phyloP scores from a whole-genome alignment of 2,113 vertebrate species.

The Solea solea region DNA sequence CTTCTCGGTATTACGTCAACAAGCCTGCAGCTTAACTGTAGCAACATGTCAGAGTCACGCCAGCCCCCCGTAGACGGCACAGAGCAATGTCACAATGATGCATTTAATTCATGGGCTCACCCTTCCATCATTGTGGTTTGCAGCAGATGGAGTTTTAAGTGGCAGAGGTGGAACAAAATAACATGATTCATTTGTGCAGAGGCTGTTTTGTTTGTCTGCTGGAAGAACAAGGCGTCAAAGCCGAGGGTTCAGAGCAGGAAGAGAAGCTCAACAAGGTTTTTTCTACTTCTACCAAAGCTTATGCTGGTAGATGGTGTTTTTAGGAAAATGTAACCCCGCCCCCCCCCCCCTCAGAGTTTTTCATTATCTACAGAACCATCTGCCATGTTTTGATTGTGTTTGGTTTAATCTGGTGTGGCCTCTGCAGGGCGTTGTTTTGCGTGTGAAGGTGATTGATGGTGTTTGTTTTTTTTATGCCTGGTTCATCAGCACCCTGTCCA shows the following conservation, averaged over 20 bases:
- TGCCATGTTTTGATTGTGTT: constrained; percentile 44
- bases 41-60: constrained; percentile 59
- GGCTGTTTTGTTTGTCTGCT: constrained; percentile 12
- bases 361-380: constrained; percentile 52
- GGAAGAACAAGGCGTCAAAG: constrained; percentile 41
- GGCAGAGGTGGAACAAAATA: constrained; percentile 9
- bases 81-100: constrained; percentile 40
- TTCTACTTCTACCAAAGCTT: not conserved
- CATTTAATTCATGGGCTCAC: constrained; percentile 25
- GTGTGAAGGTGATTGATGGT: constrained; percentile 35
- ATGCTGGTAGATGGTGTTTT: constrained; percentile 22
- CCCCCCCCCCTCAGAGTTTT: constrained; percentile 3
- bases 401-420: constrained; percentile 36
- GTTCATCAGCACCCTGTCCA: constrained; percentile 90
- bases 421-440: constrained; percentile 21
- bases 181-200: constrained; percentile 13
- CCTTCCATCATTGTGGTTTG: constrained; percentile 32
- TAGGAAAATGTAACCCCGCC: constrained; percentile 14
- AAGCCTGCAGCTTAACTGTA: constrained; percentile 58
- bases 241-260: constrained; percentile 32
- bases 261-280: constrained; percentile 24
- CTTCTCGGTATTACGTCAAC: constrained; percentile 60
- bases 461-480: constrained; percentile 28
- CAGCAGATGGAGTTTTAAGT: constrained; percentile 12
- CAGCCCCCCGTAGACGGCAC: constrained; percentile 30